phyloP scores from a whole-genome alignment of 2,797 vertebrate species.

The Rhinophrynus dorsalis region DNA sequence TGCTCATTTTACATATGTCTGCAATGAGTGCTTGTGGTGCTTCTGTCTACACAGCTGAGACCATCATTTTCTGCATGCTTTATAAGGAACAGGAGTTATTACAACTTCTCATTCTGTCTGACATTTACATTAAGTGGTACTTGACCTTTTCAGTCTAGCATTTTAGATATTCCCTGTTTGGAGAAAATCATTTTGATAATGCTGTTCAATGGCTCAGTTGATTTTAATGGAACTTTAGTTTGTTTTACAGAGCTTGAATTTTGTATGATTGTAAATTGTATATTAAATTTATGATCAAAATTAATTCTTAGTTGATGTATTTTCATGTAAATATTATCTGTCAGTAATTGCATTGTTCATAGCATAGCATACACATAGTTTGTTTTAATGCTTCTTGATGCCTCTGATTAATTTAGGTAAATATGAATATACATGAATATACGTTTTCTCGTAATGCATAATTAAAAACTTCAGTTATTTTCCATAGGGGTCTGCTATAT shows the following conservation, averaged over 20 bases:
- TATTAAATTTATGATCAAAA: neutral
- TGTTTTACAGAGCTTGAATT: constrained; percentile 31
- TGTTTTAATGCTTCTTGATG: no score
- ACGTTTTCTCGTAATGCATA: no score
- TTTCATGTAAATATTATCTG: no score
- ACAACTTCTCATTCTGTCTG: constrained; percentile 45
- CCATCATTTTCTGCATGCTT: constrained; percentile 9
- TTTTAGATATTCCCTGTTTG: constrained; percentile 50
- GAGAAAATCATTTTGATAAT: constrained; percentile 48
- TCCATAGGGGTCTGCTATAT: no score
- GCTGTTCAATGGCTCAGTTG: constrained; percentile 44
- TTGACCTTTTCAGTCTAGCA: constrained; percentile 49
- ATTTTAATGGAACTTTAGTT: constrained; percentile 45
- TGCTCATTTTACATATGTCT: neutral
- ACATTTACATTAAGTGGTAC: constrained; percentile 51
- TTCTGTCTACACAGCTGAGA: constrained; percentile 6
- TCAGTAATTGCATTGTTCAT: no score
- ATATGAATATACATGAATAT: no score
- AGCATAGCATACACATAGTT: no score
- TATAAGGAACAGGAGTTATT: constrained; percentile 45
- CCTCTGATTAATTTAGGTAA: no score
- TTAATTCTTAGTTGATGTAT: neutral
- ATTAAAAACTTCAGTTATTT: no score
- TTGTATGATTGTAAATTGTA: neutral
- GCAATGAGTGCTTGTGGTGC: neutral